Evolutionary conservation across 1,140 invertebrate genomes (phyloP), one percentile per base, ranked within the genome.

Genomic region (Papilio polytes): DNA sequence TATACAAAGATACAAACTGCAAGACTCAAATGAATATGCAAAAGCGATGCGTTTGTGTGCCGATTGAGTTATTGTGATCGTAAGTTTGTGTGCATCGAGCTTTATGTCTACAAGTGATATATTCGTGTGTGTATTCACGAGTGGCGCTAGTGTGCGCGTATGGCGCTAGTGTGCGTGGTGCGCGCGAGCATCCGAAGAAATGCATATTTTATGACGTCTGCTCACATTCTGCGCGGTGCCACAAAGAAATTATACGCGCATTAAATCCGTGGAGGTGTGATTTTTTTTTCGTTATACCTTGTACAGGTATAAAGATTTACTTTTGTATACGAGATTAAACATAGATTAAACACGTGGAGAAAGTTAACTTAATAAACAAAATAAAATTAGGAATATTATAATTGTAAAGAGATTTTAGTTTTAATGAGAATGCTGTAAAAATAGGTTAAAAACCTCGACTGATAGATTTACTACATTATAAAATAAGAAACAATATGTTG

Each of bases 181-280:
- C 59, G 80, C 73, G 80, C 26, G 48, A 81, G 89, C 89, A 90
- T 84, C 87, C 86, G 86, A 92, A 94, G 92, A 94, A 93, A 93
- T 93, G 92, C 93, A 93, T 93, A 93, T 92, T 94, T 94, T 94
- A 93, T 93, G 92, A 94, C 90, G 92, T 93, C 92, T 93, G 90
- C 85, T 89, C 90, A 92, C 90, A 90, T 93, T 93, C 92, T 90
- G 89, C 89, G 91, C 92, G 93, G 92, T 94, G 91, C 93, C 92
- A 93, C 92, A 94, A 94, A 94, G 92, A 94, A 94, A 94, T 94
- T 94, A 94, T 94, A 94, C 92, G 92, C 90, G 87, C 91, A 93
- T 94, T 94, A 94, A 94, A 94, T 92, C 91, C 87, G 86, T 92
- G 88, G 91, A 93, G 91, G 92, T 93, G 92, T 89, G 85, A 89